A percentile compares a stretch with the other conserved stretches of the same genome.
Evolutionary conservation across 2,797 vertebrate genomes (phyloP).

Genomic region (Crocodylus rhombifer): DNA sequence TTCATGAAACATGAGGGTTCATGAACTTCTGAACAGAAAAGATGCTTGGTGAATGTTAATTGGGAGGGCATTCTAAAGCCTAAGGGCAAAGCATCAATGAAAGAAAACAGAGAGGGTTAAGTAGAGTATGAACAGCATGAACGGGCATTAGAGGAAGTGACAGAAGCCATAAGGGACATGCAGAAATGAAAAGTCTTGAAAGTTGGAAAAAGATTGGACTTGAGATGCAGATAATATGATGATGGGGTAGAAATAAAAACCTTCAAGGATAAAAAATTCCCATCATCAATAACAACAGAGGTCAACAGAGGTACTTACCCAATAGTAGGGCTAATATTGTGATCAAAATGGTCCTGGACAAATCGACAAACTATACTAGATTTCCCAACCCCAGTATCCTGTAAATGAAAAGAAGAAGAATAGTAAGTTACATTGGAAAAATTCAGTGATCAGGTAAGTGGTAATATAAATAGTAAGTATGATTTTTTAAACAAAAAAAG

Average conservation of each 20-base stretch:
- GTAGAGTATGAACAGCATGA: background rate
- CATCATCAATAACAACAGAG: background rate
- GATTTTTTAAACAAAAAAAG: background rate
- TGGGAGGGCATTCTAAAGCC: background rate
- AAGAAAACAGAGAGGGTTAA: background rate
- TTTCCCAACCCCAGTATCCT: constrained; percentile 99
- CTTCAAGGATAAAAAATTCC: background rate
- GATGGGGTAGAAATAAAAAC: background rate
- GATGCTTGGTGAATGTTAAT: background rate
- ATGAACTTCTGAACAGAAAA: background rate
- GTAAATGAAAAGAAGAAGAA: constrained; percentile 52
- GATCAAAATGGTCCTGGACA: constrained; percentile 98
- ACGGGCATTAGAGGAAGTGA: background rate
- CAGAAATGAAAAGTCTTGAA: background rate
- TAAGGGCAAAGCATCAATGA: background rate
- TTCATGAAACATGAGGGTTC: background rate
- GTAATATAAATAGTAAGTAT: background rate
- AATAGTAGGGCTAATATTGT: constrained; percentile 98
- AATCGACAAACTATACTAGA: constrained; percentile 98
- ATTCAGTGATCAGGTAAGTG: background rate
- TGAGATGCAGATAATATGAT: background rate
- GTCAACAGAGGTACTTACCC: constrained; percentile 85
- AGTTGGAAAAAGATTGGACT: background rate
- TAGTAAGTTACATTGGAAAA: constrained; percentile 15
- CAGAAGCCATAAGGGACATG: background rate